Evolutionary conservation across 2,113 vertebrate species (phyloP).

Genomic region (Odontesthes bonariensis): DNA sequence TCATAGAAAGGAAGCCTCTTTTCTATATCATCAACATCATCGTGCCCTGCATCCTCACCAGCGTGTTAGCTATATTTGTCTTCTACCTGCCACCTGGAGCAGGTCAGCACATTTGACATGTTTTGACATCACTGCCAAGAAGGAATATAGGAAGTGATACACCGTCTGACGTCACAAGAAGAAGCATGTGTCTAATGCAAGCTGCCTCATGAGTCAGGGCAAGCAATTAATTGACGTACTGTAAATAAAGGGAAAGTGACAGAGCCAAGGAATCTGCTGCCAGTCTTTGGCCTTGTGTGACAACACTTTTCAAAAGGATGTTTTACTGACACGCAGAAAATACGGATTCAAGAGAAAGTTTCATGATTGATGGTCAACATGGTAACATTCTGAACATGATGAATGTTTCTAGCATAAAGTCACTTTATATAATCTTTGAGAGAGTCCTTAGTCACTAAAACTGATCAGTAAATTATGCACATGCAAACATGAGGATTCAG

Average conservation of each 20-base stretch:
- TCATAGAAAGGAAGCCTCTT: constrained; percentile 92
- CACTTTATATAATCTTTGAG: too few species aligned
- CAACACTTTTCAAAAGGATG: neutral
- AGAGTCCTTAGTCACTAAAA: neutral
- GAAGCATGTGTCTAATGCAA: constrained; percentile 14
- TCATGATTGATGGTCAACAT: neutral
- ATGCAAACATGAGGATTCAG: neutral
- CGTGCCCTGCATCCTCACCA: constrained; percentile 91
- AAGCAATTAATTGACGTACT: constrained; percentile 7
- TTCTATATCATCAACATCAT: constrained; percentile 94
- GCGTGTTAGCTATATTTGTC: constrained; percentile 90
- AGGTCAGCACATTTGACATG: constrained; percentile 76
- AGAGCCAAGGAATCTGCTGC: constrained; percentile 2
- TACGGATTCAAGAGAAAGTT: neutral
- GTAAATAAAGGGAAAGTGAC: neutral
- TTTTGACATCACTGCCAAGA: constrained; percentile 33
- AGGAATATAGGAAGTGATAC: neutral
- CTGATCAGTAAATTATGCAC: neutral
- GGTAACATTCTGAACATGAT: neutral
- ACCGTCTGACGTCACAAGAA: constrained; percentile 1
- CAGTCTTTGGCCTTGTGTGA: neutral
- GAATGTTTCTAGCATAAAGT: too few species aligned
- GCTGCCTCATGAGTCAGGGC: neutral
- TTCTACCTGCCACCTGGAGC: constrained; percentile 93
- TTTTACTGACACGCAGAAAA: constrained; percentile 3